Conservation (phyloP, 2,113 vertebrate species). For the Gallinago undulata region DNA sequence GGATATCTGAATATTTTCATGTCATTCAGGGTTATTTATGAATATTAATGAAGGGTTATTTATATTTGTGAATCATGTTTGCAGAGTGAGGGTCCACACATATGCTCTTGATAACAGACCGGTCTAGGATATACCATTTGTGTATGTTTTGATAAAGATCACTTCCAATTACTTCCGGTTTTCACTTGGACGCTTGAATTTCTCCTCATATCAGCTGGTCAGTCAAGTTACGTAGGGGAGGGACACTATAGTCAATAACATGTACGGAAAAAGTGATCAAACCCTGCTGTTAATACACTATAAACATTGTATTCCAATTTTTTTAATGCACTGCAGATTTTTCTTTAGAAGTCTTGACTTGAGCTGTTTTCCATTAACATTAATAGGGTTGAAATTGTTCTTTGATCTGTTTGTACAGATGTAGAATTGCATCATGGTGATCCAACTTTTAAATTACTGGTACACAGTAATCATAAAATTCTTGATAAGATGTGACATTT, state of each 20-base stretch:
- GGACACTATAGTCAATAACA: not conserved
- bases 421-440: not conserved
- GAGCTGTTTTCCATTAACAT: conserved; percentile 21
- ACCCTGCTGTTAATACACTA: not conserved
- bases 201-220: not conserved
- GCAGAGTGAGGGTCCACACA: rapidly evolving
- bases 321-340: not conserved
- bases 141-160: not conserved
- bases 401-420: conserved; percentile 42
- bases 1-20: not conserved
- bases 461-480: conserved; percentile 3
- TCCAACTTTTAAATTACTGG: conserved; percentile 33
- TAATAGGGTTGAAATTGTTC: conserved; percentile 50
- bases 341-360: conserved; percentile 31
- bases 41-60: not conserved
- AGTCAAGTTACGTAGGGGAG: not conserved
- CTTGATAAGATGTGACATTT: conserved; percentile 51
- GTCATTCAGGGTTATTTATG: not conserved
- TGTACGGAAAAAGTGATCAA: not conserved
- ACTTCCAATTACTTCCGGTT: not conserved
- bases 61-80: not conserved
- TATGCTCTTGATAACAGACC: not conserved
- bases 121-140: not conserved
- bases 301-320: not conserved
- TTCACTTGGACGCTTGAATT: not conserved